A percentile compares a stretch with the other conserved stretches of the same genome.
phyloP scores from a whole-genome alignment of 2,797 vertebrate genomes.

The Fringilla coelebs region DNA sequence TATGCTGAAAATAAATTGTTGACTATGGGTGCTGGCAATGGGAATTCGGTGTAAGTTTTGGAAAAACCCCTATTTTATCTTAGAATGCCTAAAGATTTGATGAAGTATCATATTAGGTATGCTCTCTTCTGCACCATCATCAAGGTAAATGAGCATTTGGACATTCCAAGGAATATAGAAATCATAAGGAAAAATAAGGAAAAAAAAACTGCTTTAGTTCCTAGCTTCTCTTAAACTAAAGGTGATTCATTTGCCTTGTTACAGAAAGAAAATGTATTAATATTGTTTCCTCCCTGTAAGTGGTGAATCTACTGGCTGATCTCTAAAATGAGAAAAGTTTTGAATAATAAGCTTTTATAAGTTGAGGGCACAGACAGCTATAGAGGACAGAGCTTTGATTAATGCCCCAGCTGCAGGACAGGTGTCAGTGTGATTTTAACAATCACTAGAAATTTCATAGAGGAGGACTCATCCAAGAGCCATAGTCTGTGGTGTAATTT shows the following conservation, averaged over 20 bases:
- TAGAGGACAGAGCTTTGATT: neutral
- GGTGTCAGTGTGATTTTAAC: neutral
- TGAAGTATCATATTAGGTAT: neutral
- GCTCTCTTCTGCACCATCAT: neutral
- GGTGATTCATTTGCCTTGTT: neutral
- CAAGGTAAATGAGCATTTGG: neutral
- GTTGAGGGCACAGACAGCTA: neutral
- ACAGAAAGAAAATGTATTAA: neutral
- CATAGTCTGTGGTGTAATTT: neutral
- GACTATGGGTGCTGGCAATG: neutral
- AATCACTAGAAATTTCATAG: neutral
- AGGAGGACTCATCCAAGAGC: neutral
- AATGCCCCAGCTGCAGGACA: neutral
- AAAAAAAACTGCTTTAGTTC: neutral
- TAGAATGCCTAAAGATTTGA: neutral
- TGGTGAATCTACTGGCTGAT: neutral
- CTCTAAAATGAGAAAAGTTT: neutral
- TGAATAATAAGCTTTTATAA: neutral
- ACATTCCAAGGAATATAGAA: neutral
- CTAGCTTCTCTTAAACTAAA: neutral
- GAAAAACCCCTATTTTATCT: neutral
- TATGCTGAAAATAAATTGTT: neutral
- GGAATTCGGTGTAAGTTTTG: neutral
- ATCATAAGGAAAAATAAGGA: neutral
- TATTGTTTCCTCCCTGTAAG: neutral